Evolutionary conservation across 2,888 invertebrate genomes (phyloP), one percentile per base, ranked within the genome.

Genomic region (Pristionchus entomophagus): DNA sequence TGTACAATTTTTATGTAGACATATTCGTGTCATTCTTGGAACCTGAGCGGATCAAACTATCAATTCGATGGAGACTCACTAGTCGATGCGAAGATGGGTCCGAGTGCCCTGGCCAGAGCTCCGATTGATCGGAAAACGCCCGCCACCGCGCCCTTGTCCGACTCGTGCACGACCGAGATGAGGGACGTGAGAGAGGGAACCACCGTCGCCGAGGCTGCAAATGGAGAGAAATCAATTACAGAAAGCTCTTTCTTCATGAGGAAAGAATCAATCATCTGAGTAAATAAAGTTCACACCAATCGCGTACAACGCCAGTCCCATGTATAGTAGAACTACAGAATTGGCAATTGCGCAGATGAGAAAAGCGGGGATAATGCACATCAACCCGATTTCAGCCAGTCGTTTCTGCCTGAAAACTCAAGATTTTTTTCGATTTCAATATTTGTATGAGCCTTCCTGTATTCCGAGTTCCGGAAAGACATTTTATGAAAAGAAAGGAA

Each of bases 51-150:
- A n/a, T n/a, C n/a, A n/a, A n/a, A n/a, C n/a, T n/a, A n/a, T n/a
- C n/a, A n/a, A n/a, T n/a, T n/a, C n/a, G n/a, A n/a, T n/a, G n/a
- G 51, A 80, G 69, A 90, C 92, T 94, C 94, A 97, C 97, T 95
- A 89, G 96, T 95, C 84, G 97, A 97, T 38, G 97, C 96, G 22
- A 97, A 94, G 85, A 98, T 95, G 0, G 99, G 99, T 0, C 99
- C 99, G 51, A 97, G 94, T 35, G 97, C 97, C 90, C 99, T 95
- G 0, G 98, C 98, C 69, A 99, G 94, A 1, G 98, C 97, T 26
- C 99, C 99, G 56, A 99, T 95, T 1, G 98, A 98, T 87, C 99
- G 95, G 93, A 98, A 97, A 89, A 97, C 96, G 19, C 99, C 99
- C 93, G 98, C 96, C 88, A 97, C 96, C 0, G 96, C 96, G 45